Evolutionary conservation across 2,113 vertebrate genomes (phyloP).

Genomic region (Shinisaurus crocodilurus): DNA sequence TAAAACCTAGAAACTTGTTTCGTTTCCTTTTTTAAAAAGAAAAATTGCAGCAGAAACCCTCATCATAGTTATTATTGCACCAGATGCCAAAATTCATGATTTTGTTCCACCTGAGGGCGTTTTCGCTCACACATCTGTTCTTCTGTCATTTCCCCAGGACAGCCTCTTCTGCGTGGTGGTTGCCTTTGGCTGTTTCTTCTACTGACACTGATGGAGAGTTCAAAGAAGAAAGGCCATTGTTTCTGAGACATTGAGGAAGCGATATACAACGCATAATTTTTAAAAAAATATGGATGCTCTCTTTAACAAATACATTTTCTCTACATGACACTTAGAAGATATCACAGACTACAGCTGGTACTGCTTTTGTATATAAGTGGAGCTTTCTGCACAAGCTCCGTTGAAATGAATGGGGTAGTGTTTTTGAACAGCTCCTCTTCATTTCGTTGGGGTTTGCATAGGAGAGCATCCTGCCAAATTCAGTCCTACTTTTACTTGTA

Average conservation of each 20-base stretch:
- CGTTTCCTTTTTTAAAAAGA: background rate
- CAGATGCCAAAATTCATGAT: background rate
- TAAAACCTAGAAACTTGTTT: background rate
- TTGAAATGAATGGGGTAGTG: background rate
- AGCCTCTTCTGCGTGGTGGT: conserved; percentile 92
- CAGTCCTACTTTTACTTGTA: conserved; percentile 17
- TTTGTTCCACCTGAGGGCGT: background rate
- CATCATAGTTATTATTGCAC: background rate
- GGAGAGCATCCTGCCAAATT: background rate
- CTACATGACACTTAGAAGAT: background rate
- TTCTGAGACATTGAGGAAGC: background rate
- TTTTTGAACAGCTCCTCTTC: background rate
- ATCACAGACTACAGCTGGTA: conserved; percentile 3
- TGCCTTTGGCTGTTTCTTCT: conserved; percentile 94
- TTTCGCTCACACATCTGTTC: background rate
- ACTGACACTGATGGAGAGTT: conserved; percentile 72
- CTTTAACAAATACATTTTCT: background rate
- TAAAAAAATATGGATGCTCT: background rate
- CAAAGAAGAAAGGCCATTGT: background rate
- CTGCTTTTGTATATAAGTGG: background rate
- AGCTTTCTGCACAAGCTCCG: background rate
- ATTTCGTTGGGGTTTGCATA: background rate
- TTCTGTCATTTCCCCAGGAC: conserved; percentile 79
- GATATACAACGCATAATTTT: background rate
- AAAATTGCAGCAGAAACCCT: background rate